Evolutionary conservation across 1,140 invertebrate genomes (phyloP).

Genomic region (Solenopsis invicta): DNA sequence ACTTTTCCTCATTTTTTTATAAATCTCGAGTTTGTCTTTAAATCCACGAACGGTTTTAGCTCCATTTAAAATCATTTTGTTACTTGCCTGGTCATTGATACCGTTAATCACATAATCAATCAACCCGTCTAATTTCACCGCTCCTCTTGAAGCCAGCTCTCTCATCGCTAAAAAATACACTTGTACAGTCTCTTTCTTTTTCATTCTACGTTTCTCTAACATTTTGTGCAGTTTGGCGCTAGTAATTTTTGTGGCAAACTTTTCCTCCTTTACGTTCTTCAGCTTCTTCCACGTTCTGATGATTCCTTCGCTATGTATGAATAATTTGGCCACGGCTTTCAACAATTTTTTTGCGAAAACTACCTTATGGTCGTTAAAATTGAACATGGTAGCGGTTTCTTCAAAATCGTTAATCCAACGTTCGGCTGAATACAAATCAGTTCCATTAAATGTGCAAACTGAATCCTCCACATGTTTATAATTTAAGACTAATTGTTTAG

Average conservation of each 20-base stretch:
- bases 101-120: background rate
- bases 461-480: slow-evolving; percentile 17
- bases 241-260: slow-evolving; percentile 71
- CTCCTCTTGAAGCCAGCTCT: slow-evolving; percentile 65
- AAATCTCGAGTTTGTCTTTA: background rate
- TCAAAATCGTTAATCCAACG: slow-evolving; percentile 18
- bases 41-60: no score
- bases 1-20: background rate
- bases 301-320: slow-evolving; percentile 68
- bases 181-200: slow-evolving; percentile 68
- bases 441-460: background rate
- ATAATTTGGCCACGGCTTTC: slow-evolving; percentile 70
- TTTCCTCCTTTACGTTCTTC: slow-evolving; percentile 53
- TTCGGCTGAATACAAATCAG: background rate
- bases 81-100: background rate
- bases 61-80: no score
- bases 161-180: slow-evolving; percentile 76
- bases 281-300: slow-evolving; percentile 68
- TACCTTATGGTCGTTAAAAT: slow-evolving; percentile 67
- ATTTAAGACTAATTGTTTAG: background rate
- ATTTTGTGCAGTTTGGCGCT: slow-evolving; percentile 71
- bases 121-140: background rate
- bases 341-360: slow-evolving; percentile 76
- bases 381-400: background rate
- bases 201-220: slow-evolving; percentile 65